Percentiles rank a stretch among this genome's conserved stretches.
phyloP scores from a whole-genome alignment of 2,888 invertebrate species.

The Cheilosia pagana region DNA sequence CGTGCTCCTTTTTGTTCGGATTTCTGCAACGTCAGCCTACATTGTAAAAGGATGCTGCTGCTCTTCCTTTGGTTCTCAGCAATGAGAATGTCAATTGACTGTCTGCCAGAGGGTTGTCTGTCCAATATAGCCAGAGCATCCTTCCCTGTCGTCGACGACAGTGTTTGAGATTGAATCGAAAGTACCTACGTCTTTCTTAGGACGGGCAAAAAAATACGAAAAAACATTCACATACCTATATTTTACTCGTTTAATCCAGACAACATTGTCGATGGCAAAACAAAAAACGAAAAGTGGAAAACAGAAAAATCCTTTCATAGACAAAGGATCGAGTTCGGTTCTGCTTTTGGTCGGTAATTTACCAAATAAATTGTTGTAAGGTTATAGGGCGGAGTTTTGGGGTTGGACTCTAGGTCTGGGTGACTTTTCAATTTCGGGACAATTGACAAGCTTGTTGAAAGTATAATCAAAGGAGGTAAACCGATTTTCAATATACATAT shows the following conservation, averaged over 20 bases:
- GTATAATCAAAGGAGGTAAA: slow-evolving; percentile 55
- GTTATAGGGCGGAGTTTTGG: slow-evolving; percentile 23
- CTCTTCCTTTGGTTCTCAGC: slow-evolving; percentile 15
- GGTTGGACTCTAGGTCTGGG: slow-evolving; percentile 23
- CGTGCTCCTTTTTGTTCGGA: not conserved
- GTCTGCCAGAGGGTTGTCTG: slow-evolving; percentile 64
- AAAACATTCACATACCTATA: not conserved
- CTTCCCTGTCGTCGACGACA: slow-evolving; percentile 48
- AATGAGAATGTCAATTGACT: slow-evolving; percentile 72
- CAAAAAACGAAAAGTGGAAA: slow-evolving; percentile 9
- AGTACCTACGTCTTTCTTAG: slow-evolving; percentile 37
- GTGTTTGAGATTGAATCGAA: slow-evolving; percentile 67
- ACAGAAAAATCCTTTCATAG: slow-evolving; percentile 46
- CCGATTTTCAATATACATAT: not conserved
- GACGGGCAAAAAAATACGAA: slow-evolving; percentile 13
- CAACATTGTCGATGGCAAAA: slow-evolving; percentile 37
- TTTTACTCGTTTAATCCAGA: slow-evolving; percentile 48
- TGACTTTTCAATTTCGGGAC: slow-evolving; percentile 67
- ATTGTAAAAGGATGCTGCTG: slow-evolving; percentile 42
- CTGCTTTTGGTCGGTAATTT: slow-evolving; percentile 64
- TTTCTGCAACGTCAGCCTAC: slow-evolving; percentile 69
- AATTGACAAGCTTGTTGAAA: slow-evolving; percentile 68
- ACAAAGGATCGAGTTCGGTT: slow-evolving; percentile 71
- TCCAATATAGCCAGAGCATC: slow-evolving; percentile 56
- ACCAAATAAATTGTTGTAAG: slow-evolving; percentile 68